Evolutionary conservation across 1,140 invertebrate species (phyloP).

Genomic region (Drosophila tani): DNA sequence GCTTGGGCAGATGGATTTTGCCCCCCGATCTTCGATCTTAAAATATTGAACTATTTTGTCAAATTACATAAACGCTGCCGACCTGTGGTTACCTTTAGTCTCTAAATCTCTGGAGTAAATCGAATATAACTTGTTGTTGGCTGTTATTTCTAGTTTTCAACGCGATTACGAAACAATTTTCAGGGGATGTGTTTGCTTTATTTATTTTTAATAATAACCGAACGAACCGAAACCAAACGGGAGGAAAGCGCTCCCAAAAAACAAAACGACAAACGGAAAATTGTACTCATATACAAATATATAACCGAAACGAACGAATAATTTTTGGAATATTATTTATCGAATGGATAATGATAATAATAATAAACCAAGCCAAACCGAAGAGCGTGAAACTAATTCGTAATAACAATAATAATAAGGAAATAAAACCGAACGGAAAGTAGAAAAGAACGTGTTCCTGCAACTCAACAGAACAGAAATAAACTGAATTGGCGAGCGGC

Average conservation of each 20-base stretch:
- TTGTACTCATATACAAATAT: slow-evolving; percentile 23
- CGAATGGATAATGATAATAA: slow-evolving; percentile 28
- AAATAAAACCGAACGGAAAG: slow-evolving; percentile 84
- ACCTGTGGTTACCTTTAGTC: slow-evolving; percentile 7
- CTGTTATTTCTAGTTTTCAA: slow-evolving; percentile 18
- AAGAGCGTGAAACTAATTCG: slow-evolving; percentile 62
- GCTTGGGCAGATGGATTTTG: neutral
- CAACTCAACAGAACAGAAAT: slow-evolving; percentile 85
- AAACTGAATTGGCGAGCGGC: slow-evolving; percentile 79
- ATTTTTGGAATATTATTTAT: slow-evolving; percentile 32
- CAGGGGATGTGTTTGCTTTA: slow-evolving; percentile 34
- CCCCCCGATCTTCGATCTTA: too few species aligned
- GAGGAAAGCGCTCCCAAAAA: slow-evolving; percentile 30
- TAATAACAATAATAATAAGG: slow-evolving; percentile 74
- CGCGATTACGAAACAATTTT: slow-evolving; percentile 77
- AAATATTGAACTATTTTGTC: slow-evolving; percentile 22
- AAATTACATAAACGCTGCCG: slow-evolving; percentile 50
- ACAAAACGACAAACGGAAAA: slow-evolving; percentile 50
- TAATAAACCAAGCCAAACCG: slow-evolving; percentile 57
- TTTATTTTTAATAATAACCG: slow-evolving; percentile 52
- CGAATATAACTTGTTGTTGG: slow-evolving; percentile 46
- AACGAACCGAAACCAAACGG: slow-evolving; percentile 42
- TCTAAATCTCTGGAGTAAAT: slow-evolving; percentile 12
- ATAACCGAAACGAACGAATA: slow-evolving; percentile 40
- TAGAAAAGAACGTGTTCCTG: slow-evolving; percentile 85